phyloP scores from a whole-genome alignment of 2,888 invertebrate genomes.

The Calephelis perditalis region DNA sequence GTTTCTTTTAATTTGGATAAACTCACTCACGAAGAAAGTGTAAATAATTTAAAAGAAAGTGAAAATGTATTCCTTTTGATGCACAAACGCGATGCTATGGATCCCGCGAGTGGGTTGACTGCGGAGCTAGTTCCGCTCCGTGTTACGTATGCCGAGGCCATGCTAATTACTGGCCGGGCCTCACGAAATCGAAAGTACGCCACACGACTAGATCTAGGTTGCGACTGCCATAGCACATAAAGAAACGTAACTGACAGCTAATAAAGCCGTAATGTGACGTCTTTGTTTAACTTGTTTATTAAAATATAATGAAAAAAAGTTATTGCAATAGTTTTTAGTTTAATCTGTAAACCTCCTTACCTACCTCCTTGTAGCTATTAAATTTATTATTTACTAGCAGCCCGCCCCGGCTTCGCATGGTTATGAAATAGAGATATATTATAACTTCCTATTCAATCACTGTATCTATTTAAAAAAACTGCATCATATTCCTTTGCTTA shows the following conservation, averaged over 20 bases:
- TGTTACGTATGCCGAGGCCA: constrained; percentile 66
- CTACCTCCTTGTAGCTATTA: too few relatives aligned
- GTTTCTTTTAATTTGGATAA: too few relatives aligned
- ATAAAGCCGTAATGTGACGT: constrained; percentile 2
- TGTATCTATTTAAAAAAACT: too few relatives aligned
- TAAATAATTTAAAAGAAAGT: constrained; percentile 55
- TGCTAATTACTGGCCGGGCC: constrained; percentile 60
- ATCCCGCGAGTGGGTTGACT: constrained; percentile 33
- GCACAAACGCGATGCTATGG: constrained; percentile 37
- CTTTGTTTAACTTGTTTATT: background rate
- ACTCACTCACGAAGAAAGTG: background rate
- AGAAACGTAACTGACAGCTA: constrained; percentile 42
- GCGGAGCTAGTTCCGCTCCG: constrained; percentile 57
- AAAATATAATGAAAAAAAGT: too few relatives aligned
- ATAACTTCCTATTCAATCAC: too few relatives aligned
- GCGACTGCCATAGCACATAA: constrained; percentile 39
- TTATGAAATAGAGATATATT: too few relatives aligned
- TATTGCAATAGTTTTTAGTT: too few relatives aligned
- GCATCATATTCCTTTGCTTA: too few relatives aligned
- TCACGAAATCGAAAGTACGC: constrained; percentile 73
- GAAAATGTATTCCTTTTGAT: constrained; percentile 46
- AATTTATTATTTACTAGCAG: too few relatives aligned
- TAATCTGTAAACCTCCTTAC: too few relatives aligned
- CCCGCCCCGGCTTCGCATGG: too few relatives aligned
- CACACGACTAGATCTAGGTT: constrained; percentile 45